phyloP scores from a whole-genome alignment of 2,113 vertebrate genomes.

The Protobothrops mucrosquamatus region DNA sequence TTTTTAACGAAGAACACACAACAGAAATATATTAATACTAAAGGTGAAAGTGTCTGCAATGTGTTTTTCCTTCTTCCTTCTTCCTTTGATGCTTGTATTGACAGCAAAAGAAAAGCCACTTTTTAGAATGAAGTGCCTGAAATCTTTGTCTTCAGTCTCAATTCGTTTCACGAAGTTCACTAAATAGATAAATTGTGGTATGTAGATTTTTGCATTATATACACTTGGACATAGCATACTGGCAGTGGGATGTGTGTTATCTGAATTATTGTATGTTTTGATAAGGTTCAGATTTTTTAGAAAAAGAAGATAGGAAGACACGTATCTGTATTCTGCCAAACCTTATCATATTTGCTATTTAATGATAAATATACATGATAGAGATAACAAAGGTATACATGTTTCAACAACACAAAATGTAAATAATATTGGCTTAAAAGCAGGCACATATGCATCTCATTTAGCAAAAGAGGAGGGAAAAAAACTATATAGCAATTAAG shows the following conservation, averaged over 20 bases:
- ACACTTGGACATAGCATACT: neutral
- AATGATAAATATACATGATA: neutral
- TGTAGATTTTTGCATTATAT: neutral
- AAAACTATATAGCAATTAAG: constrained; percentile 54
- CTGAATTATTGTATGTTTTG: neutral
- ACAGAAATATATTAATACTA: neutral
- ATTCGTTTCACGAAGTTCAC: neutral
- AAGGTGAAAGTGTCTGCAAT: neutral
- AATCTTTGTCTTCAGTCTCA: neutral
- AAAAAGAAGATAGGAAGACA: neutral
- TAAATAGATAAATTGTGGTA: neutral
- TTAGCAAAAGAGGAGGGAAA: constrained; percentile 33
- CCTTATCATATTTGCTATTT: neutral
- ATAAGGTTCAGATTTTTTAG: neutral
- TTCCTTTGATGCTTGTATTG: neutral
- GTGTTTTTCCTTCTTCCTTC: neutral
- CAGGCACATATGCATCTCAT: constrained; percentile 55
- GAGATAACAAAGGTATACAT: constrained; percentile 41
- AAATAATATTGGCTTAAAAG: constrained; percentile 32
- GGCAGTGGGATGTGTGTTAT: neutral
- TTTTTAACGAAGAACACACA: constrained; percentile 18
- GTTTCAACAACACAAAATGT: constrained; percentile 51
- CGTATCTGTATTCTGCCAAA: neutral
- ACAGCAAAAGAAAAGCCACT: neutral
- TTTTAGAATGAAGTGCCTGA: neutral